These are phyloP conservation scores for Scaptomyza parva DNA, from an alignment of 2,888 invertebrate genomes.

Conservation along the genomic window DNA sequence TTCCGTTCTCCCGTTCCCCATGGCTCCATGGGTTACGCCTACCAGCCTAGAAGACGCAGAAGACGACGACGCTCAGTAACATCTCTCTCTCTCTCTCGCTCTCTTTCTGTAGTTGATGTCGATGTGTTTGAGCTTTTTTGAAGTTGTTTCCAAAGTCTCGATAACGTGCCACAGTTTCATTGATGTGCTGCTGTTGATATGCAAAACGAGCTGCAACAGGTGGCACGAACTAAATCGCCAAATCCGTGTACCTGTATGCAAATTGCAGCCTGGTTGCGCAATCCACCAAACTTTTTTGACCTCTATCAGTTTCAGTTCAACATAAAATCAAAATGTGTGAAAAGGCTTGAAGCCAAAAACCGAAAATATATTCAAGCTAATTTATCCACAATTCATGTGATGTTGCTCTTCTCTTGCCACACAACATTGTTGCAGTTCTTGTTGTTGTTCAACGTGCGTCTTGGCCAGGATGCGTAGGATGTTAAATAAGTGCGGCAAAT, in stretches of 20 bases:
- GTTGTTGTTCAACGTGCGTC: slow-evolving; percentile 9
- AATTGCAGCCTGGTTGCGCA: slow-evolving; percentile 66
- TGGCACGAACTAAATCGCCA: slow-evolving; percentile 59
- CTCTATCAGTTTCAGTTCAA: slow-evolving; percentile 39
- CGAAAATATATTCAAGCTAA: slow-evolving; percentile 46
- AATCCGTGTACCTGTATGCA: slow-evolving; percentile 55
- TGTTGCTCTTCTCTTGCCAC: slow-evolving; percentile 11
- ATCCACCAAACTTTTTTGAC: slow-evolving; percentile 66
- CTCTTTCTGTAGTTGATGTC: no score
- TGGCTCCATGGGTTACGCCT: slow-evolving; percentile 57
- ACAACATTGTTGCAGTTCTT: slow-evolving; percentile 18
- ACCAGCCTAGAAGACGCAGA: slow-evolving; percentile 33
- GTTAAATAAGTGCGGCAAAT: slow-evolving; percentile 77
- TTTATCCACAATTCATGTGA: slow-evolving; percentile 67
- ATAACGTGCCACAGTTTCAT: slow-evolving; percentile 58
- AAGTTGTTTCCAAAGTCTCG: slow-evolving; percentile 17
- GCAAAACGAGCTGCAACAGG: slow-evolving; percentile 59
- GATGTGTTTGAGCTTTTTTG: slow-evolving; percentile 6
- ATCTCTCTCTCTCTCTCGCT: not conserved
- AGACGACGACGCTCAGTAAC: no score
- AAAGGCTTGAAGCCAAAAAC: slow-evolving; percentile 36
- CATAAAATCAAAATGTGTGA: slow-evolving; percentile 54
- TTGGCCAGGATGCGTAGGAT: slow-evolving; percentile 61
- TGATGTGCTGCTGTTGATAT: slow-evolving; percentile 65
- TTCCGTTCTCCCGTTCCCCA: slow-evolving; percentile 5